Evolutionary conservation across 2,113 vertebrate species (phyloP).

Genomic region (Periophthalmodon schlosseri): DNA sequence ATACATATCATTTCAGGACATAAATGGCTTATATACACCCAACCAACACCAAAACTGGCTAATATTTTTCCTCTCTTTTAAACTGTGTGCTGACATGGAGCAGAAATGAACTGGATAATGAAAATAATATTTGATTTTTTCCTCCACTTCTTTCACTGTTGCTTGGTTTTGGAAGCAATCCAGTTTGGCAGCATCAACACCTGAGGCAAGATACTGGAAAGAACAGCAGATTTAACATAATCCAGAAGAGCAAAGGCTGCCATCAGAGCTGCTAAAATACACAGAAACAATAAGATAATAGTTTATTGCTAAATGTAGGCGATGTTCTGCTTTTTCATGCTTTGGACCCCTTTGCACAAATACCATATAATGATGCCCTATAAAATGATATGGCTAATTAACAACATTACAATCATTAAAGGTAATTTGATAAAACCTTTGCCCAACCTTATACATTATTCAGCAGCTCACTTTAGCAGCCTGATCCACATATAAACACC

Average conservation of each 20-base stretch:
- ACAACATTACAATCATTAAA: too few species aligned
- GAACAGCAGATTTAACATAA: constrained; percentile 9
- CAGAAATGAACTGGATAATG: not conserved
- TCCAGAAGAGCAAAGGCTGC: constrained; percentile 3
- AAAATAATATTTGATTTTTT: not conserved
- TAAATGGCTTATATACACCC: too few species aligned
- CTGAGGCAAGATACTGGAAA: constrained; percentile 15
- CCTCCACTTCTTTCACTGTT: not conserved
- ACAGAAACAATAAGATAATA: not conserved
- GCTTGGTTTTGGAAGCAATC: constrained; percentile 12
- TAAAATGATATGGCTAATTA: too few species aligned
- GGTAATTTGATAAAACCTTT: not conserved
- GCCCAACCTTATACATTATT: not conserved
- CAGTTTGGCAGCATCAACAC: constrained; percentile 11
- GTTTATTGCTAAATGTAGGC: not conserved
- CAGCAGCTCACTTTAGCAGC: not conserved
- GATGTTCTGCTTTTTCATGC: not conserved
- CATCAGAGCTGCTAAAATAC: not conserved
- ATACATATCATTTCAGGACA: too few species aligned
- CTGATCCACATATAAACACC: constrained; percentile 6
- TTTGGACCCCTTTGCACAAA: too few species aligned
- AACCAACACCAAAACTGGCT: too few species aligned
- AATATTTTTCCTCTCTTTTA: not conserved
- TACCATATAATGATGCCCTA: too few species aligned
- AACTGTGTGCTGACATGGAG: constrained; percentile 7